Base-by-base conservation (phyloP, 2,888 invertebrate genomes). In the Acleris sparsana region DNA sequence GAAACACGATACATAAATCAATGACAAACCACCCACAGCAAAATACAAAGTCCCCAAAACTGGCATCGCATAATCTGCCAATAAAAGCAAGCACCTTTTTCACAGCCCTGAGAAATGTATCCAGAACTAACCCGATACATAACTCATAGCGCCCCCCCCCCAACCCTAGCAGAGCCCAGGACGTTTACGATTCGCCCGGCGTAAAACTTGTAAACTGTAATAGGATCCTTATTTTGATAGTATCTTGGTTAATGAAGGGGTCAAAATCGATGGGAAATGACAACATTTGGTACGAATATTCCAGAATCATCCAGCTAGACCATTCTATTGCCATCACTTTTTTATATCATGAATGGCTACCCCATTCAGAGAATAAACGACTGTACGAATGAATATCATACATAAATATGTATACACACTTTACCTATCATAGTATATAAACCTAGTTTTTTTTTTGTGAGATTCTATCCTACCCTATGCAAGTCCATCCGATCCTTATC, bases 71-170 rank as follows among this genome's bases (percentile, higher is more conserved):
- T 66, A 57, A 66, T 62, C 55, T 44, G 18, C 53, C 52, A 48
- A 57, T 66, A 62, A 52, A 66, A 53, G 16, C 46, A 52, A 59
- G 49, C 74, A 80, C 80, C 80, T 80, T 74, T 44, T 72, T 76
- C 76, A 75, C 80, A 80, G 80, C 77, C 80, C 83, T 79, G 82
- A 85, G 83, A 82, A 84, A 85, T 84, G 82, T 82, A 82, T 79
- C 79, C 73, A 73, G 71, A 71, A 69, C 76, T 77, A 75, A 75
- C 79, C 80, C 75, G 72, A 75, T 62, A 74, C 77, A 78, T 81
- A 79, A 80, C 76, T 83, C 77, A 81, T 75, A 73, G 69, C 74
- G 75, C 73, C 51, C 52, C 51, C 43, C 48, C 55, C 55, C 49
- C 49, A 0, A 44, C 58, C 59, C 20, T 20, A 22, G 33, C 3